phyloP scores from a whole-genome alignment of 2,888 invertebrate genomes.

The Saturnia pavonia region DNA sequence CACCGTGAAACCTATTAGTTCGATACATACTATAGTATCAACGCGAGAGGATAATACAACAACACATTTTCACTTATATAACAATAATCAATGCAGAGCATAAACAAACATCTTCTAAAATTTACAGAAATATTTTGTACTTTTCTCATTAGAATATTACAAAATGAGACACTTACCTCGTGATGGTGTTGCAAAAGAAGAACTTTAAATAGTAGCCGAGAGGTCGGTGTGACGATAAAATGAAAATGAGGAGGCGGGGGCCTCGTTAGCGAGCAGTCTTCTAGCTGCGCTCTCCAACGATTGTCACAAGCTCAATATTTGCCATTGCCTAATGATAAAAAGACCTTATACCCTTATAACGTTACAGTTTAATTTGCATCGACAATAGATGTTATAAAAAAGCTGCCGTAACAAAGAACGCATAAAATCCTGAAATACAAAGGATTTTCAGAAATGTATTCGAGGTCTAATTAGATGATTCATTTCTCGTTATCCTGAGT shows the following conservation, averaged over 20 bases:
- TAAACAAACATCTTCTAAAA: too few relatives aligned
- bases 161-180: slow-evolving; percentile 55
- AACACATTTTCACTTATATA: background rate
- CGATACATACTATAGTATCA: too few relatives aligned
- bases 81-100: too few relatives aligned
- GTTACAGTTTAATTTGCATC: slow-evolving; percentile 43
- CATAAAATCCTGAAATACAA: slow-evolving; percentile 76
- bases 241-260: slow-evolving; percentile 68
- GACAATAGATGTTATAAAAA: slow-evolving; percentile 44
- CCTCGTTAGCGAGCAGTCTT: slow-evolving; percentile 70
- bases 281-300: slow-evolving; percentile 60
- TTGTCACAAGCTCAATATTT: slow-evolving; percentile 71
- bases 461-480: slow-evolving; percentile 76
- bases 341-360: slow-evolving; percentile 38
- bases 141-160: slow-evolving; percentile 54
- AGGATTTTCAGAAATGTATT: slow-evolving; percentile 75
- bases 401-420: slow-evolving; percentile 69
- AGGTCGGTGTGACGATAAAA: slow-evolving; percentile 63
- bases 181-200: slow-evolving; percentile 56
- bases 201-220: slow-evolving; percentile 60
- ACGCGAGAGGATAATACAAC: background rate
- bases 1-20: too few relatives aligned
- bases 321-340: slow-evolving; percentile 40
- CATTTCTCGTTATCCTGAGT: slow-evolving; percentile 46
- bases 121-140: slow-evolving; percentile 9